These are phyloP conservation scores for Archips xylosteana DNA, from an alignment of 2,888 invertebrate species.

Conservation along the genomic window DNA sequence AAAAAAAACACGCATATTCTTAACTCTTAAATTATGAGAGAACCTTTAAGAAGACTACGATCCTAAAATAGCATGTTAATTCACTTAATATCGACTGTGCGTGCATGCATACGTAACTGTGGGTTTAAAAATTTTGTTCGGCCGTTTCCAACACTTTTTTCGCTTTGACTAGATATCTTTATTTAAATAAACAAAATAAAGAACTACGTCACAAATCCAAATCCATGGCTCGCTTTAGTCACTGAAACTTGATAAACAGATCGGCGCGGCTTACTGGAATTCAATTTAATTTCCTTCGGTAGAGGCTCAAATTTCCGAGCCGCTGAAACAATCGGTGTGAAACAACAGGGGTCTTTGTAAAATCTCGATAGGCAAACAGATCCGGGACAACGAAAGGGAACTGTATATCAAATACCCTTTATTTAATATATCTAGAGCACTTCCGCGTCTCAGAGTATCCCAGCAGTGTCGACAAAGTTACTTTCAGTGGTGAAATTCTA, in stretches of 20 bases:
- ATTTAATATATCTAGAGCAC: constrained; percentile 53
- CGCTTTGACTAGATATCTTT: not conserved
- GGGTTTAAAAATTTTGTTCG: too few relatives aligned
- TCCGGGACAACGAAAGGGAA: constrained; percentile 59
- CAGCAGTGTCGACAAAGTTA: constrained; percentile 20
- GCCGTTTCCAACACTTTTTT: too few relatives aligned
- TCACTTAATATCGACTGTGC: too few relatives aligned
- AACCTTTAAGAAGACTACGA: too few relatives aligned
- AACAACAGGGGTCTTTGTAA: constrained; percentile 50
- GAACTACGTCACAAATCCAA: not conserved
- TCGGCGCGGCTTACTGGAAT: constrained; percentile 35
- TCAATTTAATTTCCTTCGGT: constrained; percentile 39
- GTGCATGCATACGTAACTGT: too few relatives aligned
- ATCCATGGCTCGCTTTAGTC: constrained; percentile 26
- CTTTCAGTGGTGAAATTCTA: constrained; percentile 30
- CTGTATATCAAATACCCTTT: constrained; percentile 63
- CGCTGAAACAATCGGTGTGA: constrained; percentile 32
- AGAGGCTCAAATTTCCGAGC: constrained; percentile 40
- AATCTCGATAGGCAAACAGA: constrained; percentile 53
- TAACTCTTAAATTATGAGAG: too few relatives aligned
- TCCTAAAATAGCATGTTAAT: too few relatives aligned
- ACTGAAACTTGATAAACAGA: constrained; percentile 38
- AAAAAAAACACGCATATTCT: too few relatives aligned
- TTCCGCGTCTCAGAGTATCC: constrained; percentile 49
- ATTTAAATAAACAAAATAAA: not conserved